A percentile compares a stretch with the other conserved stretches of the same genome.
These are phyloP conservation scores for Anthopleura sola DNA, from an alignment of 64 coral and sea anemone genomes.

Conservation along the genomic window DNA sequence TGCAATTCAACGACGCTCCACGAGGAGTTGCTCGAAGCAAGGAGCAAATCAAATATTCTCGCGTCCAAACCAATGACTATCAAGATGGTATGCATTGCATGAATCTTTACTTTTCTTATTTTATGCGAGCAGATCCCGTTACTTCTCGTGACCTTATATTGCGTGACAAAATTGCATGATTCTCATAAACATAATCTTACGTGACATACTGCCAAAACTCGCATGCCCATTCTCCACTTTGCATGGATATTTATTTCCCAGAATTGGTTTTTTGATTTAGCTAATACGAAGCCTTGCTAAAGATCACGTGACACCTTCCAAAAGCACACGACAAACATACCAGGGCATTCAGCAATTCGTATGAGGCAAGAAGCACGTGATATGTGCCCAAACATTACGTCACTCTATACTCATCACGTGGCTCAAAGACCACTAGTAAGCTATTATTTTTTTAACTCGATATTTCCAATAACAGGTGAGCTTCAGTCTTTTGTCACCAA, in stretches of 20 bases:
- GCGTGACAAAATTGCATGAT: neutral
- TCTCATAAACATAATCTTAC: neutral
- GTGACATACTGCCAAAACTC: neutral
- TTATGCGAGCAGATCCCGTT: neutral
- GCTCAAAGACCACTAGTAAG: neutral
- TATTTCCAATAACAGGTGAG: slow-evolving; percentile 35
- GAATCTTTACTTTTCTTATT: neutral
- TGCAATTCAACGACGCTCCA: neutral
- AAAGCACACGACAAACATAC: too few species aligned
- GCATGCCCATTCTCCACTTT: neutral
- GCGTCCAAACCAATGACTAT: neutral
- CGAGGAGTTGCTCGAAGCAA: neutral
- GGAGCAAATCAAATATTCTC: neutral
- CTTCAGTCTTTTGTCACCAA: slow-evolving; percentile 68
- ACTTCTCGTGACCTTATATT: neutral
- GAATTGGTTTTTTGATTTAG: too few species aligned
- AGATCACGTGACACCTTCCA: too few species aligned
- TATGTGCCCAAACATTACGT: neutral
- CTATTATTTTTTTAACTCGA: neutral
- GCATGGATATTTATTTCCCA: too few species aligned
- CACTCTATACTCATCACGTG: neutral
- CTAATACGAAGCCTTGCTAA: too few species aligned
- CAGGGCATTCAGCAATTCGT: too few species aligned
- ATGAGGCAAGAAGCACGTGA: too few species aligned
- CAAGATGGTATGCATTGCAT: neutral